These are phyloP conservation scores for Glyptemys insculpta DNA, from an alignment of 2,797 vertebrate genomes.

Conservation along the genomic window DNA sequence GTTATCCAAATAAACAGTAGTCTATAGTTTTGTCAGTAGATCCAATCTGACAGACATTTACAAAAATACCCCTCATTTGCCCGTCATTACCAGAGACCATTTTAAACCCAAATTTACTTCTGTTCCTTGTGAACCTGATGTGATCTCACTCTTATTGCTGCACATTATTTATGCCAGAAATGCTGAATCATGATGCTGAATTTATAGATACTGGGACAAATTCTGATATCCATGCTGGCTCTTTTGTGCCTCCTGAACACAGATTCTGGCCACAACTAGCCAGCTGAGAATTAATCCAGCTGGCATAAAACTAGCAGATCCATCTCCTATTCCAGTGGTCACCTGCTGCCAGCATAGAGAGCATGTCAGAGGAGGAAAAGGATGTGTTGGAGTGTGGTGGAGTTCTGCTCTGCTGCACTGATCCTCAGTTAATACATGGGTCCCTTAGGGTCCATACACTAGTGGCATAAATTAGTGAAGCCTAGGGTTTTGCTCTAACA, in stretches of 20 bases:
- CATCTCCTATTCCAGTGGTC: neutral
- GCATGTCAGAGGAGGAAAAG: neutral
- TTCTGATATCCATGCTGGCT: slow-evolving; percentile 25
- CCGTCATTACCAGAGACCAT: neutral
- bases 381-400: neutral
- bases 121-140: slow-evolving; percentile 4
- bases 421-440: neutral
- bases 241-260: neutral
- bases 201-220: slow-evolving; percentile 6
- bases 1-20: slow-evolving; percentile 38
- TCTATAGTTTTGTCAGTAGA: neutral
- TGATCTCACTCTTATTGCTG: slow-evolving; percentile 41
- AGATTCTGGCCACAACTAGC: neutral
- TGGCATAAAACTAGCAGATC: slow-evolving; percentile 15
- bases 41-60: slow-evolving; percentile 17
- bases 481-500: slow-evolving; percentile 20
- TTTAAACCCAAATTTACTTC: neutral
- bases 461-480: neutral
- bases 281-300: slow-evolving; percentile 35
- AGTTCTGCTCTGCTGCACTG: neutral
- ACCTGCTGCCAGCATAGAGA: neutral
- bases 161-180: slow-evolving; percentile 44
- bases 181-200: slow-evolving; percentile 45
- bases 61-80: neutral
- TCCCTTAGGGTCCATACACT: neutral